Base-by-base conservation (phyloP, 1,140 invertebrate genomes). In the Dendrolimus punctatus region DNA sequence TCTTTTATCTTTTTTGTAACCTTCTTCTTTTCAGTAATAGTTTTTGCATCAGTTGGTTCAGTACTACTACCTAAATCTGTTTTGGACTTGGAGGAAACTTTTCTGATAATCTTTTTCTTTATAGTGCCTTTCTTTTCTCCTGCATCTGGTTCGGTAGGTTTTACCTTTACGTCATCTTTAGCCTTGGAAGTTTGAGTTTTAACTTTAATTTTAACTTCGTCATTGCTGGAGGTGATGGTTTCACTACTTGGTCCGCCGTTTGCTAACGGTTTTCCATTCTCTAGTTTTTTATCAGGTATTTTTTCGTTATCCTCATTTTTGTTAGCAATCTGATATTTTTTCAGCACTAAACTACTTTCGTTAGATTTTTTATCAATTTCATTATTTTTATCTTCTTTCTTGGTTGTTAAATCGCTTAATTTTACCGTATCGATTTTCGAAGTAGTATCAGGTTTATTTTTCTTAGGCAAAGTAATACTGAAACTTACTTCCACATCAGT, bases 41-140 rank as follows among this genome's bases (percentile, higher is more conserved):
- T 51, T 69, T 82, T 85, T 50, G 58, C 40, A 50, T 79, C 75
- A 57, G 40, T 66, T 7, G 49, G 39, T 23, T 80, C 73, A 60
- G 69, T 58, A 51, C 58, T 60, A 56, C 40, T 72, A 42, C 46
- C 66, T 58, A 71, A 50, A 58, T 81, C 79, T 60, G 79, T 73
- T 60, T 85, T 87, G 49, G 80, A 74, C 64, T 83, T 83, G 7
- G 80, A 78, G 23, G 79, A 73, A 49, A 82, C 77, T 66, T 88
- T 81, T 63, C 80, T 87, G 51, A 87, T 82, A 47, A 89, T 77
- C 76, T 89, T 90, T 52, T 88, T 88, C 73, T 89, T 89, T 46
- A 77, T 70, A 4, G 74, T 68, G 45, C 63, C 66, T 56, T 85
- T 83, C 68, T 87, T 85, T 57, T 83, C 76, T 52, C 45, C 68